phyloP scores from a whole-genome alignment of 1,140 invertebrate species.

The Penaeus indicus region DNA sequence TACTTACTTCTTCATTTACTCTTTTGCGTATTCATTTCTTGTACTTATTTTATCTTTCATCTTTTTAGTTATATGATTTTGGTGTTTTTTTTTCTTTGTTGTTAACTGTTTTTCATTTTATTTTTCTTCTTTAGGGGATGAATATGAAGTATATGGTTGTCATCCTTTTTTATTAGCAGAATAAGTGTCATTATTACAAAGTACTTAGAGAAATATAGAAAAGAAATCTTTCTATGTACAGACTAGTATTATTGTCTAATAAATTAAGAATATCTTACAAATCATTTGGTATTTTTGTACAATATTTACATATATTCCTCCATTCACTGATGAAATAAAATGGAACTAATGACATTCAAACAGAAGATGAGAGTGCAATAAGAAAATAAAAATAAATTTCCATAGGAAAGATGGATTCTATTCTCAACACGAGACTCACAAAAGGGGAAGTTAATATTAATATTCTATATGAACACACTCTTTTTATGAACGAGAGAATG shows the following conservation, averaged over 20 bases:
- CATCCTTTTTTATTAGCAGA: conserved; percentile 38
- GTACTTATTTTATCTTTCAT: too few species aligned
- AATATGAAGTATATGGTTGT: background rate
- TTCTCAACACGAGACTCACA: background rate
- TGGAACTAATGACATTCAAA: background rate
- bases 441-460: background rate
- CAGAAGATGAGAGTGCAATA: background rate
- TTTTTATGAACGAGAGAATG: too few species aligned
- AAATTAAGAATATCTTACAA: conserved; percentile 48
- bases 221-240: conserved; percentile 47
- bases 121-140: background rate
- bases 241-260: conserved; percentile 48
- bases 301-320: conserved; percentile 43
- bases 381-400: background rate
- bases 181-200: conserved; percentile 47
- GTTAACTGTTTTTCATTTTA: background rate
- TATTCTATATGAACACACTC: too few species aligned
- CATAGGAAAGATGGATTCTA: background rate
- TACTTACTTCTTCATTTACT: too few species aligned
- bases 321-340: background rate
- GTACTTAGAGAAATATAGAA: conserved; percentile 38
- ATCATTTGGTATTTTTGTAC: conserved; percentile 20
- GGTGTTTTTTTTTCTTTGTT: background rate
- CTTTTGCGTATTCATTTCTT: too few species aligned
- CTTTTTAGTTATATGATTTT: too few species aligned